These are phyloP conservation scores for Jacana jacana DNA, from an alignment of 2,113 vertebrate genomes.

Conservation along the genomic window DNA sequence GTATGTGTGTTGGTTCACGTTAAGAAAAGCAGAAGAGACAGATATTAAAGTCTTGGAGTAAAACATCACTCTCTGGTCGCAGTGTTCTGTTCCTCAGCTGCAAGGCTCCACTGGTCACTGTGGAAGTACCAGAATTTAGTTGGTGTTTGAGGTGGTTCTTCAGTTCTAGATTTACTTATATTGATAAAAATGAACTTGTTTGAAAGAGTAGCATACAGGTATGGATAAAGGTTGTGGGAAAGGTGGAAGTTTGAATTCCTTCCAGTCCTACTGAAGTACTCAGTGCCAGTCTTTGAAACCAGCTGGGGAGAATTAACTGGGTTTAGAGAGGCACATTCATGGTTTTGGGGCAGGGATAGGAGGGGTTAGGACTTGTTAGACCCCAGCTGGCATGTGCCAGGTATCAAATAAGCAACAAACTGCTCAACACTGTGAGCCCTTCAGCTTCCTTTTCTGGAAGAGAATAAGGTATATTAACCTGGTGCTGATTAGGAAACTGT, in stretches of 20 bases:
- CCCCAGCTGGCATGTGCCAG: neutral
- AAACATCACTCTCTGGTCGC: neutral
- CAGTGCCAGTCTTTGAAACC: neutral
- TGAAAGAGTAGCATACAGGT: neutral
- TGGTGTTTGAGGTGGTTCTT: neutral
- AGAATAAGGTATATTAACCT: neutral
- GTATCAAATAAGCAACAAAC: neutral
- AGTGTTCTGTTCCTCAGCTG: neutral
- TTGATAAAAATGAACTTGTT: neutral
- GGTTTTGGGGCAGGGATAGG: neutral
- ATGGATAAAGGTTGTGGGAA: neutral
- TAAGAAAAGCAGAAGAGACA: neutral
- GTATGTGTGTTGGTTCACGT: neutral
- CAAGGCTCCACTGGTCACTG: neutral
- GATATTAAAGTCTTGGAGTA: neutral
- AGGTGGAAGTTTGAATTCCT: neutral
- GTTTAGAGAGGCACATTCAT: neutral
- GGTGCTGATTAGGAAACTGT: neutral
- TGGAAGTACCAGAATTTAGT: neutral
- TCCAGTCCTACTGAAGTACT: neutral
- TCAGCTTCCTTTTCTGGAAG: neutral
- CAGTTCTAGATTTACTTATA: neutral
- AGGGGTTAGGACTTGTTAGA: neutral
- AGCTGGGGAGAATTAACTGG: neutral
- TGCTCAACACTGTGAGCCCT: neutral